Evolutionary conservation across 2,113 vertebrate species (phyloP).

Genomic region (Natator depressus): DNA sequence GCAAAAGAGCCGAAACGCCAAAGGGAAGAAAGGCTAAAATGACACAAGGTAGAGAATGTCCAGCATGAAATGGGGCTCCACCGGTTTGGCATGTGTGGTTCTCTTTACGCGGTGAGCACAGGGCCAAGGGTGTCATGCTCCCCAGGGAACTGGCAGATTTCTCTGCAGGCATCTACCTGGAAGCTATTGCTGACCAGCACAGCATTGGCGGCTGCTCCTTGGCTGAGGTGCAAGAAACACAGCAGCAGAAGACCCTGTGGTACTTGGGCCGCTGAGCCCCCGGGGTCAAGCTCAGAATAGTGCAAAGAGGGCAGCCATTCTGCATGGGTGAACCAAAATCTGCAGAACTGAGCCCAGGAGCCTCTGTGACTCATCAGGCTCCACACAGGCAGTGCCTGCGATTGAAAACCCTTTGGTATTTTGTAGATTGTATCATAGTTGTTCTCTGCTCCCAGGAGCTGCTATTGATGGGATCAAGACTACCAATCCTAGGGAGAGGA

Average conservation of each 20-base stretch:
- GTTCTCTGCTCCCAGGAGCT: accelerated
- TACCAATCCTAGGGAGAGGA: not conserved
- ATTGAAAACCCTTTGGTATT: not conserved
- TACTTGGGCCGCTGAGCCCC: no score
- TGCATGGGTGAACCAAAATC: not conserved
- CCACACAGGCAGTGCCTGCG: not conserved
- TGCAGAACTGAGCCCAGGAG: not conserved
- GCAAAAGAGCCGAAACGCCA: not conserved
- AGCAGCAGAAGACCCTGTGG: not conserved
- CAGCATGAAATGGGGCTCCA: not conserved
- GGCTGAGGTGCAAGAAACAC: not conserved
- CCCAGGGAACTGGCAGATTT: not conserved
- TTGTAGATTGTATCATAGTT: not conserved
- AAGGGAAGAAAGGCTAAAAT: not conserved
- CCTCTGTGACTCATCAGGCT: not conserved
- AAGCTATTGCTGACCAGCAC: not conserved
- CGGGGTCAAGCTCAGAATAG: not conserved
- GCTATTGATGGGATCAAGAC: accelerated
- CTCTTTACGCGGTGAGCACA: not conserved
- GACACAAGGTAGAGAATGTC: not conserved
- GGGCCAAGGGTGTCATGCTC: not conserved
- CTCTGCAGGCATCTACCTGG: not conserved
- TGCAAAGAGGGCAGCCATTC: not conserved
- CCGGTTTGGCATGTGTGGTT: not conserved
- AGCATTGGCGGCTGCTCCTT: not conserved